Evolutionary conservation across 2,888 invertebrate genomes (phyloP).

Genomic region (Lobophora halterata): DNA sequence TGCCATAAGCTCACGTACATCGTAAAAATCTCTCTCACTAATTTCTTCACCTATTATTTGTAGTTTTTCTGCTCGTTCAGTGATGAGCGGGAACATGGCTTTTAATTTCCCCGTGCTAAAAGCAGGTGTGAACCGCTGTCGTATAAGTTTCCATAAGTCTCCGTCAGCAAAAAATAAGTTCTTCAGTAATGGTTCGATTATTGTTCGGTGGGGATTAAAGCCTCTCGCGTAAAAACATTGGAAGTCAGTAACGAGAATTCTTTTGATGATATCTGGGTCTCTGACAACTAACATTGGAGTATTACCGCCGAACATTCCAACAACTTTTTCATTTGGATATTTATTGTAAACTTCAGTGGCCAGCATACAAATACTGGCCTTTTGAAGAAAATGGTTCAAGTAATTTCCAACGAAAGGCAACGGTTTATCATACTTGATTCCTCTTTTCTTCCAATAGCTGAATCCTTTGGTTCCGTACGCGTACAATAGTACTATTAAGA

Average conservation of each 20-base stretch:
- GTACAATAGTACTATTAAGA: conserved; percentile 45
- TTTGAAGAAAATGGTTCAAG: conserved; percentile 50
- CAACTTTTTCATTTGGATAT: conserved; percentile 63
- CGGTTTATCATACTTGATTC: conserved; percentile 60
- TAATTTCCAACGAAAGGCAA: conserved; percentile 58
- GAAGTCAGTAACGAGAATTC: conserved; percentile 61
- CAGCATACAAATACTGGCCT: conserved; percentile 58
- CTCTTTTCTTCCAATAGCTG: conserved; percentile 60
- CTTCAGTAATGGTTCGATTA: conserved; percentile 59
- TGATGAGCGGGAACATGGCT: conserved; percentile 68
- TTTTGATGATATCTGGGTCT: conserved; percentile 62
- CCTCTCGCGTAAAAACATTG: conserved; percentile 60
- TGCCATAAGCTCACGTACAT: conserved; percentile 66
- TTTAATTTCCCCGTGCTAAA: conserved; percentile 68
- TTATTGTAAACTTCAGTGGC: conserved; percentile 56
- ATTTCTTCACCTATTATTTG: conserved; percentile 55
- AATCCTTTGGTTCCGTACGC: conserved; percentile 54
- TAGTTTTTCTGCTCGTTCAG: conserved; percentile 60
- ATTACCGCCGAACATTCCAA: conserved; percentile 58
- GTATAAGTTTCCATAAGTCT: conserved; percentile 62
- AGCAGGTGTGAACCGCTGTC: conserved; percentile 64
- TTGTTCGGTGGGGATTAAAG: conserved; percentile 53
- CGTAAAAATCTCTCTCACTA: conserved; percentile 48
- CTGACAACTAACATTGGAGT: conserved; percentile 59
- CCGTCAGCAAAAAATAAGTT: conserved; percentile 69